phyloP scores from a whole-genome alignment of 1,140 invertebrate species.

The Aphelenchoides fujianensis region DNA sequence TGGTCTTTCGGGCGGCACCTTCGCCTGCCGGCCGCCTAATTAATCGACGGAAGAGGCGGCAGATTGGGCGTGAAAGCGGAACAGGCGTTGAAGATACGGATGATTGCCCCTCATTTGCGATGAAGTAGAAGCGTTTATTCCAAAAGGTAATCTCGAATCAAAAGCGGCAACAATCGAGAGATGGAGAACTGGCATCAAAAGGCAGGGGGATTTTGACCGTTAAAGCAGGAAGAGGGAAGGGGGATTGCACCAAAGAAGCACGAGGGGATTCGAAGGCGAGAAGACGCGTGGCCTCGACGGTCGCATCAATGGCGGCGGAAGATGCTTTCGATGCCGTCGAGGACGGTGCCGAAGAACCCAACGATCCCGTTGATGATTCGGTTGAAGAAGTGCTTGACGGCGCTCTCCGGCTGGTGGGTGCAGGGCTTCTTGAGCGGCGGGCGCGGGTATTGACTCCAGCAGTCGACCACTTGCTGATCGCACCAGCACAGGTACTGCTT shows the following conservation, averaged over 20 bases:
- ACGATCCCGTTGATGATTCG: neutral
- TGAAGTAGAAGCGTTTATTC: conserved; percentile 1
- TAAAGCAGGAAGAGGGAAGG: neutral
- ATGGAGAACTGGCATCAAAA: neutral
- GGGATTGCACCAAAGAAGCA: neutral
- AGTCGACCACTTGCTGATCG: conserved; percentile 26
- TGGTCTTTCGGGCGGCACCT: neutral
- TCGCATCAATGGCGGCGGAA: neutral
- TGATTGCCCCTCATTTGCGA: no score
- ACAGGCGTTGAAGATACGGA: neutral
- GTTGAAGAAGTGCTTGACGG: neutral
- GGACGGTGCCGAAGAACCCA: neutral
- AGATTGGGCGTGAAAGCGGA: neutral
- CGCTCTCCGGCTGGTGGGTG: conserved; percentile 10
- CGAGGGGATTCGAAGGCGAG: neutral
- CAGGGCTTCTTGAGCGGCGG: conserved; percentile 24
- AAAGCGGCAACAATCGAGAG: neutral
- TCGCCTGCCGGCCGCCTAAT: neutral
- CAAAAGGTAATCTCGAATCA: neutral
- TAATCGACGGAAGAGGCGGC: neutral
- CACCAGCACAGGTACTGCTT: conserved; percentile 26
- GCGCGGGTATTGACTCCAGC: conserved; percentile 24
- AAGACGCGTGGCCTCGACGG: no score
- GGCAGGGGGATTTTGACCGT: neutral
- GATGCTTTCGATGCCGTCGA: neutral